Conservation (phyloP, 1,140 invertebrate species). For the Andricus grossulariae region DNA sequence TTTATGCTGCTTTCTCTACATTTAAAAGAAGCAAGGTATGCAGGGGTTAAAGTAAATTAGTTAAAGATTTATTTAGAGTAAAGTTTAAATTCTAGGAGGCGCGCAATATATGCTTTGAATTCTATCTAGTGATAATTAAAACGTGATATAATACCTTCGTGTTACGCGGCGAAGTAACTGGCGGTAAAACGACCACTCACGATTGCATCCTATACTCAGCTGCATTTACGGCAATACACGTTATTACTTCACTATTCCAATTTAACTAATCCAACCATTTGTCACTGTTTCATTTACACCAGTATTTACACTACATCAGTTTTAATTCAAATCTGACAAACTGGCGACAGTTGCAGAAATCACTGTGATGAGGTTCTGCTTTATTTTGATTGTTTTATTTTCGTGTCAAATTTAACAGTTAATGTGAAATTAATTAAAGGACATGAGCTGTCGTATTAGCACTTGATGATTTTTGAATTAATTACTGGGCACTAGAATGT, state of each 20-base stretch:
- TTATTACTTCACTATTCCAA: conserved; percentile 16
- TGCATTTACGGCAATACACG: conserved; percentile 11
- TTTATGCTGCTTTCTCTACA: too few relatives aligned
- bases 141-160: conserved; percentile 22
- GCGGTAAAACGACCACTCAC: conserved; percentile 3
- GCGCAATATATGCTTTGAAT: conserved; percentile 9
- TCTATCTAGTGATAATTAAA: conserved; percentile 26
- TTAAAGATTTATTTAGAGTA: conserved; percentile 2
- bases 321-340: too few relatives aligned
- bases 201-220: conserved; percentile 14
- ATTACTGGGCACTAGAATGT: too few relatives aligned
- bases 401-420: too few relatives aligned
- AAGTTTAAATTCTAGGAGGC: conserved; percentile 12
- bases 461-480: too few relatives aligned
- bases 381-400: too few relatives aligned
- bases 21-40: not conserved
- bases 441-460: too few relatives aligned
- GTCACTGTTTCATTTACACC: not conserved
- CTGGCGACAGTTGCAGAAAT: too few relatives aligned
- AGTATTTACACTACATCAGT: not conserved
- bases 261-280: conserved; percentile 8
- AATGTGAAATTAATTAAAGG: too few relatives aligned
- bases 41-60: not conserved
- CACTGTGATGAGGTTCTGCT: too few relatives aligned
- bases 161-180: conserved; percentile 22